phyloP scores from a whole-genome alignment of 2,797 vertebrate genomes.

The Carcharodon carcharias region DNA sequence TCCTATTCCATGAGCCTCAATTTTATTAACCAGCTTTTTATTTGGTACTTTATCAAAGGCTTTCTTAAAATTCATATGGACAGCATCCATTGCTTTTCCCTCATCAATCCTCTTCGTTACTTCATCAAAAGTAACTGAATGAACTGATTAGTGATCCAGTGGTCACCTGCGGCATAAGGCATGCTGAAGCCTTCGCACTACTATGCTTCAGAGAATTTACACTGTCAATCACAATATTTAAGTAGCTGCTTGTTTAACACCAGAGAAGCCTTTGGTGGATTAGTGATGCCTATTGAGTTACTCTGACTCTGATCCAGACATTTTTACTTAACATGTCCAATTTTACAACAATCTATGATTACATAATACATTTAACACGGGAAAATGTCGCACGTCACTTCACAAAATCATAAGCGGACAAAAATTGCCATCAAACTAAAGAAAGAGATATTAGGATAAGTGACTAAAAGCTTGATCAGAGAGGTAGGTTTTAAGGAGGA shows the following conservation, averaged over 20 bases:
- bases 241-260: not conserved
- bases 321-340: not conserved
- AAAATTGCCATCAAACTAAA: not conserved
- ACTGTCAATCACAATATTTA: not conserved
- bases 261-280: not conserved
- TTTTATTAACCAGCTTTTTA: not conserved
- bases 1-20: not conserved
- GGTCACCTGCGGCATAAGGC: not conserved
- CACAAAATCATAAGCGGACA: not conserved
- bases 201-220: not conserved
- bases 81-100: not conserved
- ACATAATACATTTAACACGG: not conserved
- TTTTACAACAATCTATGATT: not conserved
- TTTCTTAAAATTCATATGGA: not conserved
- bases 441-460: not conserved
- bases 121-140: too few relatives aligned
- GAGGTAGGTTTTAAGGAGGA: not conserved
- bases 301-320: slow-evolving; percentile 10
- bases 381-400: too few relatives aligned
- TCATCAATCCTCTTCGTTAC: not conserved
- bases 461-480: not conserved
- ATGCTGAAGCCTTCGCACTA: not conserved
- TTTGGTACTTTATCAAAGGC: not conserved
- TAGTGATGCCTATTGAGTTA: not conserved
- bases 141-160: not conserved